Evolutionary conservation across 2,113 vertebrate species (phyloP).

Genomic region (Tretioscincus oriximinensis): DNA sequence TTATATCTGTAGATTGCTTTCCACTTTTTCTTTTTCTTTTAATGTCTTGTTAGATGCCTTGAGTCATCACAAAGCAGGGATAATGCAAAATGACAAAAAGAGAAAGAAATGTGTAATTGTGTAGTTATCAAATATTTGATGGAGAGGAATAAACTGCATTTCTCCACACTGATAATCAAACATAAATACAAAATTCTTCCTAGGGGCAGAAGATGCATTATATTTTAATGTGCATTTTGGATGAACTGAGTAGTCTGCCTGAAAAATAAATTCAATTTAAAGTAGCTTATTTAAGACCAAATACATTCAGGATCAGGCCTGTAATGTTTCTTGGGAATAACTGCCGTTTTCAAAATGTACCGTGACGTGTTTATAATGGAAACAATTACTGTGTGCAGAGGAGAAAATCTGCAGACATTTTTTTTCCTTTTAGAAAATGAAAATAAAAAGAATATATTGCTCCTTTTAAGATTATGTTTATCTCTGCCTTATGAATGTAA

Average conservation of each 20-base stretch:
- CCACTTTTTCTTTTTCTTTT: no score
- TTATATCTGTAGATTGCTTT: no score
- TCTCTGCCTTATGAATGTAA: not conserved
- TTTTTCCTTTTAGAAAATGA: not conserved
- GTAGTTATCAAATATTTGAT: not conserved
- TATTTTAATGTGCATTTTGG: not conserved
- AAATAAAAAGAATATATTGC: conserved; percentile 21
- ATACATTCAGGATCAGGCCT: not conserved
- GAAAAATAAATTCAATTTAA: not conserved
- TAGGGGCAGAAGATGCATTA: not conserved
- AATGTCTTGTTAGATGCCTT: no score
- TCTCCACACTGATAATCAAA: no score
- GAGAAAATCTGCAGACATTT: not conserved
- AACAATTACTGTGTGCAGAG: not conserved
- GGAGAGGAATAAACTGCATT: no score
- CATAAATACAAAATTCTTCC: not conserved
- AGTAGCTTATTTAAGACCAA: not conserved
- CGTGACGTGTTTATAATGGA: not conserved
- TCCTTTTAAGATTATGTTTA: conserved; percentile 12
- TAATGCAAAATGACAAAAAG: no score
- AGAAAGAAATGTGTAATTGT: not conserved
- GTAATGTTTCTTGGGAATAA: not conserved
- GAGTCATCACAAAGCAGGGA: no score
- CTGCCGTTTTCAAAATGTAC: not conserved
- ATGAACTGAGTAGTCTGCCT: not conserved